A percentile compares a stretch with the other conserved stretches of the same genome.
Conservation (phyloP, 2,888 invertebrate species). For the Hemaris fuciformis region DNA sequence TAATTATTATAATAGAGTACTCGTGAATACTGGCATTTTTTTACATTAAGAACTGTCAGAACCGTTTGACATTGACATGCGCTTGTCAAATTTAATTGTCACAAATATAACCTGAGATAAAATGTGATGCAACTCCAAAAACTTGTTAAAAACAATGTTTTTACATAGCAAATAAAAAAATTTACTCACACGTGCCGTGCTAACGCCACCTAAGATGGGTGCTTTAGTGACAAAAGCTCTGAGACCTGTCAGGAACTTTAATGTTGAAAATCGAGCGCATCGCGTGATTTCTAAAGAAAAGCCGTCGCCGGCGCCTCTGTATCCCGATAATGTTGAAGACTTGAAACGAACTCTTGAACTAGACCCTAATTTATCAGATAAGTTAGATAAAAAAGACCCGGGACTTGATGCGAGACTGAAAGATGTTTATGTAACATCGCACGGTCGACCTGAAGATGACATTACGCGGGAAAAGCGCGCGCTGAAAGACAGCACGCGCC, state of each 20-base stretch:
- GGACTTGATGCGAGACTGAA: slow-evolving; percentile 84
- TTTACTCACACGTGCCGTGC: slow-evolving; percentile 24
- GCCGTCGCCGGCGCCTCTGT: slow-evolving; percentile 85
- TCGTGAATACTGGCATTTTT: slow-evolving; percentile 19
- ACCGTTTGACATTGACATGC: slow-evolving; percentile 14
- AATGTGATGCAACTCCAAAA: slow-evolving; percentile 24
- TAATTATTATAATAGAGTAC: too few species aligned
- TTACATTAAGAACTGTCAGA: slow-evolving; percentile 32
- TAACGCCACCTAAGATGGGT: slow-evolving; percentile 83
- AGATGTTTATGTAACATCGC: slow-evolving; percentile 87
- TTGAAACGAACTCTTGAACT: slow-evolving; percentile 83
- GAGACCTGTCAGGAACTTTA: slow-evolving; percentile 84
- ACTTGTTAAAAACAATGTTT: background rate
- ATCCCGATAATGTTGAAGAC: slow-evolving; percentile 82
- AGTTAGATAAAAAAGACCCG: slow-evolving; percentile 83
- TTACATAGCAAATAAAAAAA: background rate
- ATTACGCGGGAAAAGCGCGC: slow-evolving; percentile 57
- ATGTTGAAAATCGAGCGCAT: slow-evolving; percentile 89
- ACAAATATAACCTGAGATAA: slow-evolving; percentile 40
- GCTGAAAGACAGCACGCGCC: slow-evolving; percentile 61
- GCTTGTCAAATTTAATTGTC: slow-evolving; percentile 18
- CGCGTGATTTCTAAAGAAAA: slow-evolving; percentile 85
- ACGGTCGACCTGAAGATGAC: slow-evolving; percentile 79
- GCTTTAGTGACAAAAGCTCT: slow-evolving; percentile 82
- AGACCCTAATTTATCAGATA: slow-evolving; percentile 83